Conservation (phyloP, 2,888 invertebrate genomes). For the Zhengitettix transpicula region DNA sequence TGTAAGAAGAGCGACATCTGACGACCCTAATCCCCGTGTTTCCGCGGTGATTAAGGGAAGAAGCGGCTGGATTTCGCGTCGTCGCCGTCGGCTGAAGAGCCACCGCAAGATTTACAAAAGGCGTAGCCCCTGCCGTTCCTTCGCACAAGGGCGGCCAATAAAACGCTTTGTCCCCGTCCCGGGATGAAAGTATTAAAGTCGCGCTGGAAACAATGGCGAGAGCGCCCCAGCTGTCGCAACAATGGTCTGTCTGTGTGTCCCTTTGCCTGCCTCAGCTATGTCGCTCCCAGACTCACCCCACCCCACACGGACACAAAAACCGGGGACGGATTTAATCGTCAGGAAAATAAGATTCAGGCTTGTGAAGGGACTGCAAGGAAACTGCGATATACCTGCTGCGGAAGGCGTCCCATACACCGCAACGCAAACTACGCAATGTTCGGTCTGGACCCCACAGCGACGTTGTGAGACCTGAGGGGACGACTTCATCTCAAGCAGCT, state of each 20-base stretch:
- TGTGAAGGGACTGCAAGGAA: too few relatives aligned
- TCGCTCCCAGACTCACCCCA: neutral
- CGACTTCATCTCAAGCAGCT: too few relatives aligned
- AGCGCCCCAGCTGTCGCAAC: neutral
- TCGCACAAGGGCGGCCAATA: neutral
- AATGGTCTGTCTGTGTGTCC: neutral
- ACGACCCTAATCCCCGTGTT: neutral
- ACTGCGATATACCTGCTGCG: too few relatives aligned
- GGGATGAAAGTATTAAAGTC: too few relatives aligned
- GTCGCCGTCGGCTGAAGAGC: neutral
- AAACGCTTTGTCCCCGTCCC: neutral
- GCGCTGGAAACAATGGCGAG: neutral
- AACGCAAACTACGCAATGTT: too few relatives aligned
- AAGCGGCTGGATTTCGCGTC: neutral
- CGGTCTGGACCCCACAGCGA: too few relatives aligned
- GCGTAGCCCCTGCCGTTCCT: neutral
- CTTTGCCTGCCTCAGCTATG: neutral
- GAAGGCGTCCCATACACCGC: too few relatives aligned
- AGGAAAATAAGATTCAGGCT: neutral
- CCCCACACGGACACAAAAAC: neutral
- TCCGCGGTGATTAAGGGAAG: neutral
- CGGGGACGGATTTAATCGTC: neutral
- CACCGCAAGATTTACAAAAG: neutral
- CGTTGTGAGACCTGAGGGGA: too few relatives aligned
- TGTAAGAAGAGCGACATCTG: neutral